Conservation (phyloP, 2,888 invertebrate genomes). For the Napeogenes inachia region DNA sequence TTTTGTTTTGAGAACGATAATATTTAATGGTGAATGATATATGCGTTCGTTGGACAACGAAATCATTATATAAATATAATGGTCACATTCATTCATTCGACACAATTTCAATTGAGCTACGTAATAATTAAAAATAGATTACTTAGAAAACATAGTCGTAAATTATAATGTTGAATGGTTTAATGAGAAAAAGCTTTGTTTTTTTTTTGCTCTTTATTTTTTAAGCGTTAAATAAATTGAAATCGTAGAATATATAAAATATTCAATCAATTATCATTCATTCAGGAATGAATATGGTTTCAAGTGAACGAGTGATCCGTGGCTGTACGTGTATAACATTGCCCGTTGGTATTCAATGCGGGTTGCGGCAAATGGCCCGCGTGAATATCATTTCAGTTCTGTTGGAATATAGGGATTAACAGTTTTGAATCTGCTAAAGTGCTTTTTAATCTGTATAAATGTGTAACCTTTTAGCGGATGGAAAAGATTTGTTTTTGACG, state of each 20-base stretch:
- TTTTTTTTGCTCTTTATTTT: no score
- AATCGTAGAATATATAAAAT: not conserved
- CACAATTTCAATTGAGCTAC: not conserved
- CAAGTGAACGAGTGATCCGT: conserved; percentile 3
- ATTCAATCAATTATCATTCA: not conserved
- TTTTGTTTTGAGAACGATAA: conserved; percentile 25
- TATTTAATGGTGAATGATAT: no score
- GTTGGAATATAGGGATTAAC: conserved; percentile 2
- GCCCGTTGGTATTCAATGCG: not conserved
- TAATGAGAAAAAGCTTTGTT: no score
- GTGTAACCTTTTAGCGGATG: not conserved
- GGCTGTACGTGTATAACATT: not conserved
- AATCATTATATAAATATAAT: conserved; percentile 11
- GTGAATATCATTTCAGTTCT: not conserved
- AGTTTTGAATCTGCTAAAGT: conserved; percentile 1
- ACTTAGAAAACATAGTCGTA: no score
- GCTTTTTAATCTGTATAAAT: conserved; percentile 2
- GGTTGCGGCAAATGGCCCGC: conserved; percentile 1
- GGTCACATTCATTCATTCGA: conserved; percentile 11
- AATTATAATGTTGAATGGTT: no score
- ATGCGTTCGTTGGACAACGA: no score
- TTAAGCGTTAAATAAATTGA: not conserved
- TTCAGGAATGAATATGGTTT: conserved; percentile 1
- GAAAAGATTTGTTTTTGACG: not conserved
- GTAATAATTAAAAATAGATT: not conserved